Percentiles rank a stretch among this genome's conserved stretches.
These are phyloP conservation scores for Heteronetta atricapilla DNA, from an alignment of 2,113 vertebrate genomes.

Conservation along the genomic window DNA sequence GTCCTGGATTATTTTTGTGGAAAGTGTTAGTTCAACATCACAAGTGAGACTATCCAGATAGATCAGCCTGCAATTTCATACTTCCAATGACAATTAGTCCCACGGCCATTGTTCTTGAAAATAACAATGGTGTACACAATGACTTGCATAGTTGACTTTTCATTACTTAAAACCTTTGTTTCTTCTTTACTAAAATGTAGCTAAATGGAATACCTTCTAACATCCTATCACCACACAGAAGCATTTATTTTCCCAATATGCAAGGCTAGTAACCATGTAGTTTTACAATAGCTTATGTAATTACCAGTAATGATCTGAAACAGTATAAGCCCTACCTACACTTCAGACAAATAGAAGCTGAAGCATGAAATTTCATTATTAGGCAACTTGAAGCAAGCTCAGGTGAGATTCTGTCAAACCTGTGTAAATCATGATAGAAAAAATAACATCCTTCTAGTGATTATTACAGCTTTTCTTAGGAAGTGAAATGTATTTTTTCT, in stretches of 20 bases:
- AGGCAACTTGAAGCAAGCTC: background rate
- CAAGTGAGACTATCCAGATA: background rate
- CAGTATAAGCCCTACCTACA: background rate
- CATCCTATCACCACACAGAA: background rate
- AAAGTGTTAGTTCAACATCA: background rate
- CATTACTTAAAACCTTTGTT: background rate
- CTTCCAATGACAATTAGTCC: background rate
- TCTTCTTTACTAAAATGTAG: background rate
- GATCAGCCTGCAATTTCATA: background rate
- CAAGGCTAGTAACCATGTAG: background rate
- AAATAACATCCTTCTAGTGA: background rate
- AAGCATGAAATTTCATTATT: background rate
- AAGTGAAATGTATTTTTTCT: background rate
- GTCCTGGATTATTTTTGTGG: background rate
- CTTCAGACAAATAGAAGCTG: background rate
- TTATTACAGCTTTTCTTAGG: background rate
- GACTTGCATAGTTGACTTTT: background rate
- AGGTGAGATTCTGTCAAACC: background rate
- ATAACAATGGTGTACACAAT: background rate
- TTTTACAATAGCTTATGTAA: background rate
- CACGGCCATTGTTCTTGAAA: background rate
- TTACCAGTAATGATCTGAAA: background rate
- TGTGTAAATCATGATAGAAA: background rate
- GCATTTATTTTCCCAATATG: background rate
- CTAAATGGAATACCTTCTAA: background rate